A percentile compares a stretch with the other conserved stretches of the same genome.
Conservation (phyloP, 2,113 vertebrate species). For the Syrrhaptes paradoxus region DNA sequence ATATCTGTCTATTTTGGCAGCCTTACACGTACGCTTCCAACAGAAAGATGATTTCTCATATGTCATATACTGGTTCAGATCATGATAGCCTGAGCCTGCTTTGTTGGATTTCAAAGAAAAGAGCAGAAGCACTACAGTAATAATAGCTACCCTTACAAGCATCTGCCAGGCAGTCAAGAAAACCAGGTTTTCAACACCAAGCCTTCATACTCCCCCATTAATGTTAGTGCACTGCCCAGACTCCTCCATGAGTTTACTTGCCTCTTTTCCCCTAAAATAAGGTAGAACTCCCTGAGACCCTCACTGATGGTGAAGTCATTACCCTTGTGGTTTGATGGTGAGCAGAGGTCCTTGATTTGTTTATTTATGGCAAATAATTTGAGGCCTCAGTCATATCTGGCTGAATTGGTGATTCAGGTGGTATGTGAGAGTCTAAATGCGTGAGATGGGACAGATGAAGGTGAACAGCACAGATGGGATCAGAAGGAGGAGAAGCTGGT, state of each 20-base stretch:
- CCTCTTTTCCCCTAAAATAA: not conserved
- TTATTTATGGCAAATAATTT: not conserved
- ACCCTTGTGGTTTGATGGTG: not conserved
- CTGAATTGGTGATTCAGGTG: not conserved
- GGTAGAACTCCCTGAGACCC: not conserved
- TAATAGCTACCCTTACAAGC: not conserved
- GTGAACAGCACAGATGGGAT: not conserved
- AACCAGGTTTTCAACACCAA: not conserved
- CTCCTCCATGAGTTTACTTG: not conserved
- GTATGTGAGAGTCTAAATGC: not conserved
- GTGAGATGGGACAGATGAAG: not conserved
- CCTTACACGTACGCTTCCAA: not conserved
- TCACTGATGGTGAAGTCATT: not conserved
- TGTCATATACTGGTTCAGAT: not conserved
- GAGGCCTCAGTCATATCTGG: not conserved
- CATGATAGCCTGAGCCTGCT: not conserved
- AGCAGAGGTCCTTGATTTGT: not conserved
- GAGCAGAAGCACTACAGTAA: not conserved
- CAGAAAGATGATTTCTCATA: not conserved
- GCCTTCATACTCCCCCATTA: not conserved
- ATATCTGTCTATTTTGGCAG: not conserved
- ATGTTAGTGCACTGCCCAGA: not conserved
- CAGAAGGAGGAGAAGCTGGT: not conserved
- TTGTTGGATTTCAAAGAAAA: not conserved
- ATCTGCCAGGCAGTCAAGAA: not conserved